Evolutionary conservation across 2,888 invertebrate genomes (phyloP), one percentile per base, ranked within the genome.

Genomic region (Watsonalla binaria): DNA sequence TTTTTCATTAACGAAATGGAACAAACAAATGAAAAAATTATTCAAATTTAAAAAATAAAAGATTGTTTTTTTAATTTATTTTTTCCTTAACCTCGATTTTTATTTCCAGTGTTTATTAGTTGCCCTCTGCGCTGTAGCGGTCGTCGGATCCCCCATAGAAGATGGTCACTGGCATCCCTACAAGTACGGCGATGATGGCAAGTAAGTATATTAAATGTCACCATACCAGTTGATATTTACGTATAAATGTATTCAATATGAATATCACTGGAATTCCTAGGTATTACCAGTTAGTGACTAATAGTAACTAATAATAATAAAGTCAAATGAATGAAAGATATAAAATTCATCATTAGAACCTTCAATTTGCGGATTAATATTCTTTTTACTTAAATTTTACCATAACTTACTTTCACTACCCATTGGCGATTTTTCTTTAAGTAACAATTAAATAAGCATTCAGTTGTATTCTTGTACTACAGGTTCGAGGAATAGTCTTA

Each of bases 201-300:
- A 84, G 90, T 90, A 79, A 84, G 89, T 85, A 80, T 82, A 84
- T 82, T 85, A 80, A 82, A 84, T 82, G 75, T 65, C 76, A 82
- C 62, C 52, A 47, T 39, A 58, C 56, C 61, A 57, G 54, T 66
- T 65, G 59, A 61, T 63, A 64, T 68, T 66, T 53, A 65, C 58
- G 55, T 51, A 61, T 55, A 63, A 55, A 65, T 63, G 65, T 61
- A 58, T 55, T 51, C 13, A 46, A 42, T 45, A 55, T 55, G 59
- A 49, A 47, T 14, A 37, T 6, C 7, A 6, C 6, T 49, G 6
- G 49, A 49, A 49, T 48, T 37, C 48, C 14, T 14, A 7, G 13
- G 7, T n/a, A 48, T 13, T 7, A 42, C 11, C 11, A 11, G 42
- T 24, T 24, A 24, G 24, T 24, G 24, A 24, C 24, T 24, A 24